Percentiles rank a stretch among this genome's conserved stretches.
These are phyloP conservation scores for Drosophila paulistorum DNA, from an alignment of 1,140 invertebrate genomes.

Conservation along the genomic window DNA sequence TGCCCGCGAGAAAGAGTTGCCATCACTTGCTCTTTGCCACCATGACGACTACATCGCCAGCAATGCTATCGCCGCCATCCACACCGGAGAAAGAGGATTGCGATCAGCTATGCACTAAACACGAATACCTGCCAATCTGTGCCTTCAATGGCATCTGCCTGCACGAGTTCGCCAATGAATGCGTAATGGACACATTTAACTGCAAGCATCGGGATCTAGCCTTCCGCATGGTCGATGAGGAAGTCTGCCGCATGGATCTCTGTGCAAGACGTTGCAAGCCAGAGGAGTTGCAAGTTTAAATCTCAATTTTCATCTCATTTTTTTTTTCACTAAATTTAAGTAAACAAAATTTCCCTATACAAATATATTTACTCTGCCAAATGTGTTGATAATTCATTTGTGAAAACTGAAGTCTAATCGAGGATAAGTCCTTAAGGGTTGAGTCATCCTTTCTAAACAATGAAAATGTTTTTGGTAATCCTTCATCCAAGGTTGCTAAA, in stretches of 20 bases:
- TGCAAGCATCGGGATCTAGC: conserved; percentile 58
- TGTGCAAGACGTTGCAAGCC: conserved; percentile 56
- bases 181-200: conserved; percentile 70
- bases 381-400: too few species aligned
- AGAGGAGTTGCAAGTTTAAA: conserved; percentile 47
- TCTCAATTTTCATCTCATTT: too few species aligned
- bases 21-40: conserved; percentile 47
- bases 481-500: too few species aligned
- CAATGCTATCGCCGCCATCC: conserved; percentile 13
- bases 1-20: conserved; percentile 42
- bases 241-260: conserved; percentile 49
- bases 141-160: conserved; percentile 67
- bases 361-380: too few species aligned
- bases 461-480: too few species aligned
- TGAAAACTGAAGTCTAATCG: too few species aligned
- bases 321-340: too few species aligned
- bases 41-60: conserved; percentile 18
- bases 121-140: conserved; percentile 64
- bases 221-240: conserved; percentile 61
- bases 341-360: too few species aligned
- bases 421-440: too few species aligned
- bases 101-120: conserved; percentile 71
- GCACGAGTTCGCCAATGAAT: conserved; percentile 76
- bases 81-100: conserved; percentile 37
- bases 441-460: too few species aligned